These are phyloP conservation scores for Loripinus fragilis DNA, from an alignment of 2,888 invertebrate species.

Conservation along the genomic window DNA sequence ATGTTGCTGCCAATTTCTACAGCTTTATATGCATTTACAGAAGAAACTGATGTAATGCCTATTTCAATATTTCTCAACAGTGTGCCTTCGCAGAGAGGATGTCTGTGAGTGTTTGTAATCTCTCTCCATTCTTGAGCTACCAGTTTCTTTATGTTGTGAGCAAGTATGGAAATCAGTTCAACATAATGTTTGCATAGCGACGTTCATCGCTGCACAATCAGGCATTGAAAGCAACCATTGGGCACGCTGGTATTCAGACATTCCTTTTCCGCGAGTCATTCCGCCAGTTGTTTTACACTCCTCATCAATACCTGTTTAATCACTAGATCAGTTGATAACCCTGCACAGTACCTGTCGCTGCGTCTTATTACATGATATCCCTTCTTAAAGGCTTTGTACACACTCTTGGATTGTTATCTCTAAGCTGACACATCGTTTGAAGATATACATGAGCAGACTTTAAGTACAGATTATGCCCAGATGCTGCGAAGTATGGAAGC, in stretches of 20 bases:
- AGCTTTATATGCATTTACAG: not conserved
- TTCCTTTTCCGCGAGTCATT: constrained; percentile 56
- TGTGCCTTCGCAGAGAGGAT: not conserved
- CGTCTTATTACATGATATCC: constrained; percentile 54
- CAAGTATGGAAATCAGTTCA: constrained; percentile 12
- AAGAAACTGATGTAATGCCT: not conserved
- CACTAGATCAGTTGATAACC: constrained; percentile 64
- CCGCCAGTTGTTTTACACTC: constrained; percentile 62
- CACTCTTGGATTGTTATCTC: constrained; percentile 48
- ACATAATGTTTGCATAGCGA: constrained; percentile 48
- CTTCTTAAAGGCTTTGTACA: constrained; percentile 33
- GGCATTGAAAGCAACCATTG: constrained; percentile 54
- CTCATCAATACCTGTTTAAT: constrained; percentile 66
- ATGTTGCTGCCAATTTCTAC: too few relatives aligned
- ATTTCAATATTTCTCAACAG: not conserved
- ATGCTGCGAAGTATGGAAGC: constrained; percentile 56
- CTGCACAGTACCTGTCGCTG: constrained; percentile 64
- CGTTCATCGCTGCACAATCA: constrained; percentile 44
- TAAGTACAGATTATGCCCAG: constrained; percentile 59
- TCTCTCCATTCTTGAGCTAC: constrained; percentile 20
- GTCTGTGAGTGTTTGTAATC: constrained; percentile 7
- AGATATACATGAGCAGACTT: constrained; percentile 51
- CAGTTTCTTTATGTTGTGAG: constrained; percentile 36
- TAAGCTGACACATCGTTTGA: constrained; percentile 36
- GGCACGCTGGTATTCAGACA: constrained; percentile 49